Conservation (phyloP, 2,797 vertebrate genomes). For the Benthosema pterotum region DNA sequence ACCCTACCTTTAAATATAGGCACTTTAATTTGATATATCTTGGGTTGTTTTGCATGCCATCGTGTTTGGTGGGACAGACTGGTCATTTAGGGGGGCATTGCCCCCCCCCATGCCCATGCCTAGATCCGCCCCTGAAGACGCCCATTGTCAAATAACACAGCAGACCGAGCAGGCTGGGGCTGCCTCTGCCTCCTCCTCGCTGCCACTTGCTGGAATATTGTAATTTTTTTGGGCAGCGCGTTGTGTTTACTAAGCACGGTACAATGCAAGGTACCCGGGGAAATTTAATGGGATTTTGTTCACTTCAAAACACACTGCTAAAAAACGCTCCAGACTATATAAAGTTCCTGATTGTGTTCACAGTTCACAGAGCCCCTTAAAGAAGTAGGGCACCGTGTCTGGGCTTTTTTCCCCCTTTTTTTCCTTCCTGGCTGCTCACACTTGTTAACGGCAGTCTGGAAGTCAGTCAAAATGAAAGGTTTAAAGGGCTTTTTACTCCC, state of each 20-base stretch:
- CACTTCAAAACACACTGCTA: constrained; percentile 69
- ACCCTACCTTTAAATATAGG: too few species aligned
- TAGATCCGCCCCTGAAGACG: constrained; percentile 37
- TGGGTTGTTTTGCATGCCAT: too few species aligned
- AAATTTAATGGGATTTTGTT: constrained; percentile 77
- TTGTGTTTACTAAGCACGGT: constrained; percentile 51
- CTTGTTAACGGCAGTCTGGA: constrained; percentile 65
- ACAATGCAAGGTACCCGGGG: too few species aligned
- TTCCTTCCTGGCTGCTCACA: constrained; percentile 49
- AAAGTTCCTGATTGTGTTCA: constrained; percentile 50
- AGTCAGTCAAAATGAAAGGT: constrained; percentile 52
- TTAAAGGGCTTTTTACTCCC: constrained; percentile 32
- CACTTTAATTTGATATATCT: too few species aligned
- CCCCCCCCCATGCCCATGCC: too few species aligned
- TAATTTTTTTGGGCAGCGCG: constrained; percentile 54
- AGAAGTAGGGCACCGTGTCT: constrained; percentile 73
- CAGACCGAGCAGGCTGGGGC: constrained; percentile 47
- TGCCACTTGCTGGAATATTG: constrained; percentile 46
- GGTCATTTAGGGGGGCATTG: too few species aligned
- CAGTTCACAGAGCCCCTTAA: constrained; percentile 66
- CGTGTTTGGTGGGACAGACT: too few species aligned
- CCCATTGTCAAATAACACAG: constrained; percentile 48
- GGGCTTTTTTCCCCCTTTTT: too few species aligned
- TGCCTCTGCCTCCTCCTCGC: too few species aligned
- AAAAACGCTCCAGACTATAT: constrained; percentile 41